phyloP scores from a whole-genome alignment of 2,888 invertebrate genomes.

The Anoncus sp. region DNA sequence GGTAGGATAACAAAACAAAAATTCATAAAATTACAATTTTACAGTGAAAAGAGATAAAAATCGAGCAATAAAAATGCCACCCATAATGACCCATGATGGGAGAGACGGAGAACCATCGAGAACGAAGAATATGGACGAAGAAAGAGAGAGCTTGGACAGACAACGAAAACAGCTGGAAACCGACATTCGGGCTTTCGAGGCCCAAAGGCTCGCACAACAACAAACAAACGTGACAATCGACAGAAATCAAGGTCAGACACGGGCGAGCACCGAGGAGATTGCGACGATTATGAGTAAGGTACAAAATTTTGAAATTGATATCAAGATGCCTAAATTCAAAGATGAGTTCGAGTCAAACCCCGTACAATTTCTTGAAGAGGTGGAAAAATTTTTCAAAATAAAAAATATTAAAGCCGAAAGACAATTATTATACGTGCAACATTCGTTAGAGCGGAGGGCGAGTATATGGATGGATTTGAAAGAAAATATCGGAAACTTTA shows the following conservation, averaged over 20 bases:
- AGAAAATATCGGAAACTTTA: constrained; percentile 12
- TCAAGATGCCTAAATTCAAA: constrained; percentile 35
- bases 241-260: not conserved
- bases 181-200: too few species aligned
- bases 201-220: too few species aligned
- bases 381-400: constrained; percentile 42
- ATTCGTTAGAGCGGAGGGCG: constrained; percentile 34
- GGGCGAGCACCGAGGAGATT: not conserved
- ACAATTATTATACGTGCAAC: constrained; percentile 31
- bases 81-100: not conserved
- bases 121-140: not conserved
- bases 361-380: constrained; percentile 37
- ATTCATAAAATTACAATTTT: not conserved
- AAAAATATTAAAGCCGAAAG: constrained; percentile 29
- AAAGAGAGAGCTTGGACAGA: not conserved
- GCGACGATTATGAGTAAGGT: not conserved
- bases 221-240: not conserved
- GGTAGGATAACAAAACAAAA: not conserved
- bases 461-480: constrained; percentile 40
- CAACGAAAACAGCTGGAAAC: not conserved
- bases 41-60: not conserved
- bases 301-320: constrained; percentile 24
- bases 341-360: constrained; percentile 37
- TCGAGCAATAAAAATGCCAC: not conserved
- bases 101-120: not conserved